Base-by-base conservation (phyloP, 2,888 invertebrate genomes). In the Apotomis capreana region DNA sequence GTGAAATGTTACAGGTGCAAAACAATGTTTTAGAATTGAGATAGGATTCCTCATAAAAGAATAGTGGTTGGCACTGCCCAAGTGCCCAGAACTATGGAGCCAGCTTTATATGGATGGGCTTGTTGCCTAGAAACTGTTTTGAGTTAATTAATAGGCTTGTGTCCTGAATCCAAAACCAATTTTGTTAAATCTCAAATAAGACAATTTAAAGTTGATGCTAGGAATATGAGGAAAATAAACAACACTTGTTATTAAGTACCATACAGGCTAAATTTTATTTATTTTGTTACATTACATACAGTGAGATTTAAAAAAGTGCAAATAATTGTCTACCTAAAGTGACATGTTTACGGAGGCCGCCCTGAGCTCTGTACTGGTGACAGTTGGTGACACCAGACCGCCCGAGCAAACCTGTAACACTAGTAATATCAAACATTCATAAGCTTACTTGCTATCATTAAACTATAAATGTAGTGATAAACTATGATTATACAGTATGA, bases 271-370 rank as follows among this genome's bases (percentile, higher is more conserved):
- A 69, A 58, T 59, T 79, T 79, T 78, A 81, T 79, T 76, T 75
- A 77, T 73, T 79, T 81, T 77, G 78, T 83, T 81, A 81, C 80
- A 78, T 79, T 80, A 76, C 72, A 79, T 80, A 80, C 77, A 77
- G 78, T 82, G 81, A 85, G 80, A 83, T 82, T 89, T 89, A 89
- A 89, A 89, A 90, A 90, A 89, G 90, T 90, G 90, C 90, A 89
- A 90, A 89, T 84, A 83, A 89, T 86, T 81, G 46, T 80, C 78
- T 79, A 75, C 72, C 69, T 72, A 81, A 78, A 76, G 74, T 79
- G 75, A 71, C 70, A 67, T 70, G 49, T 70, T 64, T 57, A 61
- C 60, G 6, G 70, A 59, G 51, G 51, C 12, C 46, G 13, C n/a
- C 52, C 58, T 26, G 40, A 52, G 58, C 37, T 26, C 70, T 72